These are phyloP conservation scores for Cydia pomonella DNA, from an alignment of 1,140 invertebrate genomes.

Conservation along the genomic window DNA sequence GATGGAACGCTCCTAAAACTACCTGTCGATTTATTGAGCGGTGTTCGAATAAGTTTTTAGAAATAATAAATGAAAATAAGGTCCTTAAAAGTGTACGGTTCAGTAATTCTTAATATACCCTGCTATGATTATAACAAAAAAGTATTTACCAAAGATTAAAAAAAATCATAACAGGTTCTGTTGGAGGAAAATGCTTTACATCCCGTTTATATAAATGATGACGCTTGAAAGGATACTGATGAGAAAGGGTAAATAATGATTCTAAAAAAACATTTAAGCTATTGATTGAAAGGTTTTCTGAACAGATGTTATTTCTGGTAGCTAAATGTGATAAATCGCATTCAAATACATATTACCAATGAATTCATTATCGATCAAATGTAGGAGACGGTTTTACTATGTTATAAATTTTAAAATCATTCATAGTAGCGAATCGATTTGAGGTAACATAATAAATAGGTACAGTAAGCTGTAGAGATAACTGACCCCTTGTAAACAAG, in stretches of 20 bases:
- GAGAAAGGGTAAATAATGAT: not conserved
- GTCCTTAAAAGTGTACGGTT: not conserved
- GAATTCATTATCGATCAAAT: too few species aligned
- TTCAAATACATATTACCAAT: too few species aligned
- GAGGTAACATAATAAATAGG: too few species aligned
- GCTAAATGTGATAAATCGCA: not conserved
- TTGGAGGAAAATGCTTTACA: constrained; percentile 12
- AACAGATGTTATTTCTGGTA: not conserved
- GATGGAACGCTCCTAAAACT: too few species aligned
- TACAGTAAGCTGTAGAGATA: too few species aligned
- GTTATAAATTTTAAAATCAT: too few species aligned
- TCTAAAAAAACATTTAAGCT: not conserved
- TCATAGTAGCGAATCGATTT: too few species aligned
- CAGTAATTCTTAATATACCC: not conserved
- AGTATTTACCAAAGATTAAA: not conserved
- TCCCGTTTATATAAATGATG: constrained; percentile 12
- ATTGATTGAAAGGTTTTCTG: not conserved
- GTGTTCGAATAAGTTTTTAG: too few species aligned
- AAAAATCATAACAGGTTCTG: not conserved
- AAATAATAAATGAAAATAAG: too few species aligned
- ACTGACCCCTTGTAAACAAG: too few species aligned
- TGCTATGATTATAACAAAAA: not conserved
- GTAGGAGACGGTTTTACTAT: too few species aligned
- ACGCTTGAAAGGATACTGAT: constrained; percentile 17
- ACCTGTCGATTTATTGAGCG: too few species aligned